Evolutionary conservation across 2,113 vertebrate species (phyloP), one percentile per base, ranked within the genome.

Genomic region (Gobio gobio): DNA sequence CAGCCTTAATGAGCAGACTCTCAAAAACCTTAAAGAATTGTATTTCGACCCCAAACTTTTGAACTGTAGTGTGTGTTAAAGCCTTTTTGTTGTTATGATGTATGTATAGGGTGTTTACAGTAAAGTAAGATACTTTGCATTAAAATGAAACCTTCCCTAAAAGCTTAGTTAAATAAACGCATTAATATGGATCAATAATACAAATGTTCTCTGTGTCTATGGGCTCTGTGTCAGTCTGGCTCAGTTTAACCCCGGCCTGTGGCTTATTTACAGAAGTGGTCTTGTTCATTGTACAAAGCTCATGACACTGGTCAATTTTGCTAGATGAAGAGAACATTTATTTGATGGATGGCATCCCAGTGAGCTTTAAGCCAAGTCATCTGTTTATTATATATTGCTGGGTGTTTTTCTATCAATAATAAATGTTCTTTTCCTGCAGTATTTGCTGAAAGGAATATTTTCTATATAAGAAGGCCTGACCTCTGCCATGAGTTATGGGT

Each of bases 401-500:
- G 12, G 26, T 49, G 24, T 66, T 80, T 59, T 66, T 66, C 78
- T 81, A 81, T 81, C 61, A 81, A 81, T 81, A 81, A 81, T 81
- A 85, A 78, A 72, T 77, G 75, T 58, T 59, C 36, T 45, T 78
- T 78, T 79, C 14, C 45, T 78, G 24, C 76, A 29, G 47, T 43
- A 68, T 78, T 78, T 85, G 61, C 73, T 66, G 47, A 78, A 56
- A 68, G 47, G 47, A 78, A 59, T 78, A 56, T 43, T 85, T n/a
- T 58, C 59, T 85, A 49, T 54, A 33, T 43, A 26, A 79, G 83
- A 85, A 43, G 58, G 24, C 36, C 36, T 68, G 83, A 78, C 83
- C 75, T 59, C 66, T 78, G 45, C 49, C 36, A 63, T 85, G 83
- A 85, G 63, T 85, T 79, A 85, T 85, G 68, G 76, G 49, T 79